A percentile compares a stretch with the other conserved stretches of the same genome.
These are phyloP conservation scores for Euplexia lucipara DNA, from an alignment of 2,888 invertebrate genomes.

Conservation along the genomic window DNA sequence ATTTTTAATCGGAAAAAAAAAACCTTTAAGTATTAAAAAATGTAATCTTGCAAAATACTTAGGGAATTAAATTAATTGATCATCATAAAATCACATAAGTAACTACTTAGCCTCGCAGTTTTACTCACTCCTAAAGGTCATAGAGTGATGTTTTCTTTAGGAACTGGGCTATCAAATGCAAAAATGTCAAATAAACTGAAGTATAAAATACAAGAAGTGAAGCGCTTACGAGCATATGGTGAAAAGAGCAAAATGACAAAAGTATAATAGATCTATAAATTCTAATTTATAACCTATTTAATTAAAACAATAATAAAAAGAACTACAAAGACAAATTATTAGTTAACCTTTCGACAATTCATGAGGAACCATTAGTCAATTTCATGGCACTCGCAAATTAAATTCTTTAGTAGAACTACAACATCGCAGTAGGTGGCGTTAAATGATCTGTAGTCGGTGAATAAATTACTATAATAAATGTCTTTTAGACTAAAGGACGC, in stretches of 20 bases:
- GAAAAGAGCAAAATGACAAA: too few species aligned
- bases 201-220: too few species aligned
- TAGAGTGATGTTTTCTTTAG: too few species aligned
- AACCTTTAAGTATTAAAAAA: not conserved
- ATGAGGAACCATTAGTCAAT: constrained; percentile 42
- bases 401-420: constrained; percentile 24
- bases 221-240: too few species aligned
- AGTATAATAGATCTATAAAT: too few species aligned
- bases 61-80: constrained; percentile 3
- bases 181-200: too few species aligned
- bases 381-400: constrained; percentile 42
- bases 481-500: not conserved
- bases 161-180: too few species aligned
- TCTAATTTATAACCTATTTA: not conserved
- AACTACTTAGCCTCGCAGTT: too few species aligned
- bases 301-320: constrained; percentile 22
- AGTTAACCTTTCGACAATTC: constrained; percentile 22
- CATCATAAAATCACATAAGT: too few species aligned
- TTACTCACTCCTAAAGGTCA: too few species aligned
- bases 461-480: constrained; percentile 41
- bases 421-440: constrained; percentile 42
- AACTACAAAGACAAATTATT: not conserved
- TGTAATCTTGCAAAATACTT: constrained; percentile 2
- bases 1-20: constrained; percentile 3
- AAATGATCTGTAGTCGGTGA: constrained; percentile 40